These are phyloP conservation scores for Tragelaphus eurycerus DNA, from an alignment of 2,797 vertebrate species.

Conservation along the genomic window DNA sequence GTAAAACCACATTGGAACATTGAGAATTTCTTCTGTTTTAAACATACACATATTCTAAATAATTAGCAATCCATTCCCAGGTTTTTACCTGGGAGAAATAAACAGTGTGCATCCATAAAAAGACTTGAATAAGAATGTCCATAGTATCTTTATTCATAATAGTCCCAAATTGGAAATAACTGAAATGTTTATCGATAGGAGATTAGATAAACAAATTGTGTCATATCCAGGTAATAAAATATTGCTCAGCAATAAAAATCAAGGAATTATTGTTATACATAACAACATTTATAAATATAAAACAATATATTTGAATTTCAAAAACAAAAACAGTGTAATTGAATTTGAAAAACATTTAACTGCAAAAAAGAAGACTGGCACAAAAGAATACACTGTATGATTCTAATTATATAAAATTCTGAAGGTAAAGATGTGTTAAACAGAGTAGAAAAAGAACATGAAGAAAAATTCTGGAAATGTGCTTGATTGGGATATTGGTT, in stretches of 20 bases:
- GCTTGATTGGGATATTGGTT: neutral
- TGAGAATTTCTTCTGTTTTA: neutral
- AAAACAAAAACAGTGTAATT: neutral
- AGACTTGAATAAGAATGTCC: neutral
- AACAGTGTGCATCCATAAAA: neutral
- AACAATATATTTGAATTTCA: neutral
- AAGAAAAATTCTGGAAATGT: neutral
- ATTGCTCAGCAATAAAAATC: neutral
- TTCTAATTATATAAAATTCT: neutral
- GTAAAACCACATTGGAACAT: neutral
- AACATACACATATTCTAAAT: neutral
- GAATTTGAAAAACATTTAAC: neutral
- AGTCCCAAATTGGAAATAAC: neutral
- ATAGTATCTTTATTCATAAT: neutral
- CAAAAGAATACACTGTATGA: neutral
- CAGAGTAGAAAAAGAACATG: neutral
- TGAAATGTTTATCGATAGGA: neutral
- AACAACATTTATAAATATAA: neutral
- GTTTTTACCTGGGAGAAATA: neutral
- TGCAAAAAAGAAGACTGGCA: neutral
- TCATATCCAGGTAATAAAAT: neutral
- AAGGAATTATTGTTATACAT: neutral
- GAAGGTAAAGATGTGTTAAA: neutral
- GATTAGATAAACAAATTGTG: neutral
- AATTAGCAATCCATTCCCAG: neutral